Percentiles rank a stretch among this genome's conserved stretches.
Conservation (phyloP, 1,140 invertebrate genomes). For the Cydia strobilella region DNA sequence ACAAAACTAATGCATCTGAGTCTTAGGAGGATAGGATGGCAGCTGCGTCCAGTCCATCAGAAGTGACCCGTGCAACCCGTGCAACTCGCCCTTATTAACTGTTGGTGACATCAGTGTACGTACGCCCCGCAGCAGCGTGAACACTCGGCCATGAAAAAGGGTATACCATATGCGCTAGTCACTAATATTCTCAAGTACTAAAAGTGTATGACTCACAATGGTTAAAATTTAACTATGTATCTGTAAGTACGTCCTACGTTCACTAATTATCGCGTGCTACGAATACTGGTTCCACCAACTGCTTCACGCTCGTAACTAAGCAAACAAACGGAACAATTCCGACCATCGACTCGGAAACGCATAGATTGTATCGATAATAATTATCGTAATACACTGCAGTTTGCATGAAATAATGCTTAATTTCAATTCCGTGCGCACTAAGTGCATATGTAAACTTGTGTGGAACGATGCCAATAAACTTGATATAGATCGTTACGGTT, state of each 20-base stretch:
- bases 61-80: neutral
- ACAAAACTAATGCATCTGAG: too few species aligned
- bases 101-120: neutral
- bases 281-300: constrained; percentile 10
- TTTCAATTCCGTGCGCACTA: constrained; percentile 68
- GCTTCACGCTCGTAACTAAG: constrained; percentile 21
- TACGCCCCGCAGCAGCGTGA: neutral
- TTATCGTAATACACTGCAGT: constrained; percentile 58
- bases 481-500: constrained; percentile 56
- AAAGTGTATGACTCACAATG: neutral
- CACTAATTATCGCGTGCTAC: constrained; percentile 7
- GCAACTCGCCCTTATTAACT: neutral
- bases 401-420: constrained; percentile 75
- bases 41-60: neutral
- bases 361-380: constrained; percentile 66
- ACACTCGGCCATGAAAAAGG: neutral
- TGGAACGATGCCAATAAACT: constrained; percentile 68
- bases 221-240: neutral
- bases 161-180: neutral
- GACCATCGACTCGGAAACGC: constrained; percentile 54
- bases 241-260: neutral
- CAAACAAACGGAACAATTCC: constrained; percentile 44
- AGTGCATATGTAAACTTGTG: constrained; percentile 63
- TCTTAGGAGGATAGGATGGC: too few species aligned
- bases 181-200: too few species aligned